Evolutionary conservation across 2,888 invertebrate species (phyloP).

Genomic region (Icerya purchasi): DNA sequence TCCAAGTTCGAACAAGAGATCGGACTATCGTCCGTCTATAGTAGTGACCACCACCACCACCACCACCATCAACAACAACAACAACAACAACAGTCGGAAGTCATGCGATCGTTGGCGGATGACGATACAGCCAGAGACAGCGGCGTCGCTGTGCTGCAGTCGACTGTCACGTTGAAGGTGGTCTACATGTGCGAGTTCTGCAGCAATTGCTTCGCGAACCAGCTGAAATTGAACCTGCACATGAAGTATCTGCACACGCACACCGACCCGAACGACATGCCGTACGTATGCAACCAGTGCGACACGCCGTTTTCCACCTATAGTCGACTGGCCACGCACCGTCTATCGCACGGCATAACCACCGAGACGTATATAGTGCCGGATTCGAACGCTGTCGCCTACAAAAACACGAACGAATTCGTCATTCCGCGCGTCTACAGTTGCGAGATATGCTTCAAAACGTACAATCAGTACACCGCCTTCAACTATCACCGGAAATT

Average conservation of each 20-base stretch:
- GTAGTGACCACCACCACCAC: no score
- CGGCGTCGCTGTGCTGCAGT: no score
- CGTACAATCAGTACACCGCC: not conserved
- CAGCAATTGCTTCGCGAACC: constrained; percentile 31
- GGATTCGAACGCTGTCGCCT: not conserved
- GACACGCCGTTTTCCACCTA: constrained; percentile 33
- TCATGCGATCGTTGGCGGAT: no score
- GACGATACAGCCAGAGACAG: no score
- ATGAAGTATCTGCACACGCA: constrained; percentile 19
- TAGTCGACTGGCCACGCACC: constrained; percentile 21
- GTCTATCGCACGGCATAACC: constrained; percentile 16
- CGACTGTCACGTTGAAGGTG: constrained; percentile 6
- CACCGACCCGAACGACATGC: not conserved
- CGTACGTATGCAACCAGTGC: constrained; percentile 27
- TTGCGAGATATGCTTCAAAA: not conserved
- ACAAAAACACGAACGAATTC: not conserved
- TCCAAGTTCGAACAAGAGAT: not conserved
- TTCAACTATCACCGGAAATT: not conserved
- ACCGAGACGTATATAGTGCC: no score
- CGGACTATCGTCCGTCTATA: not conserved
- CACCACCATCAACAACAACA: no score
- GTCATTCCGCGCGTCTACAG: not conserved
- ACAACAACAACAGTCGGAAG: no score
- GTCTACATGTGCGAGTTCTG: constrained; percentile 33
- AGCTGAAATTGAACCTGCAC: constrained; percentile 28